Evolutionary conservation across 1,140 invertebrate genomes (phyloP).

Genomic region (Zaprionus tsacasi): DNA sequence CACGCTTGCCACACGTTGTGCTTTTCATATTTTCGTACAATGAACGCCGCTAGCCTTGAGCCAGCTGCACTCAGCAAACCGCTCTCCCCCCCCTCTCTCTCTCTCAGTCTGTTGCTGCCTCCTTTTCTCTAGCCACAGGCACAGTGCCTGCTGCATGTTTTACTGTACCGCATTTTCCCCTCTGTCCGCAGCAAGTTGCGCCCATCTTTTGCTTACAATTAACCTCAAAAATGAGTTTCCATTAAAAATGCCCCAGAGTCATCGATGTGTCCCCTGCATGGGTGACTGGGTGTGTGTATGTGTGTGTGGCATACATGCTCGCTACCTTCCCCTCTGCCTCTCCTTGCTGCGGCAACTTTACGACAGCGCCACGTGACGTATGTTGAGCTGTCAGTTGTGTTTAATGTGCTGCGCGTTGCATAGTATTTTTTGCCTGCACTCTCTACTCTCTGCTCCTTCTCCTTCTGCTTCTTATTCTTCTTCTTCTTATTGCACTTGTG

Average conservation of each 20-base stretch:
- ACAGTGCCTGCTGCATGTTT: constrained; percentile 25
- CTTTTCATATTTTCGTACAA: constrained; percentile 74
- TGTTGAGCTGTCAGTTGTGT: constrained; percentile 79
- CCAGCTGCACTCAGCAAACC: constrained; percentile 32
- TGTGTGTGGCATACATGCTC: constrained; percentile 25
- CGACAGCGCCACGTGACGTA: constrained; percentile 79
- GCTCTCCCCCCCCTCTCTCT: not conserved
- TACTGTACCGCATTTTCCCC: constrained; percentile 30
- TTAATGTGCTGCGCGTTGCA: constrained; percentile 71
- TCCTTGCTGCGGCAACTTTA: constrained; percentile 61
- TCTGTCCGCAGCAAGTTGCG: not conserved
- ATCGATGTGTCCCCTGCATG: constrained; percentile 56
- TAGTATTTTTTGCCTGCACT: constrained; percentile 32
- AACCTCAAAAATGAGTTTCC: constrained; percentile 84
- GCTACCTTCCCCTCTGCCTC: constrained; percentile 8
- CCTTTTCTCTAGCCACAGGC: not conserved
- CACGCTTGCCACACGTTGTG: constrained; percentile 49
- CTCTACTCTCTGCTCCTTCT: constrained; percentile 5
- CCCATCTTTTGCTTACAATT: constrained; percentile 80
- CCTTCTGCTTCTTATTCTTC: constrained; percentile 14
- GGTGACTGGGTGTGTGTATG: constrained; percentile 21
- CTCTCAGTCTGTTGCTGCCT: too few relatives aligned
- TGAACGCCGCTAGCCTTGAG: constrained; percentile 61
- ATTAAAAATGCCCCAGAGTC: constrained; percentile 83
- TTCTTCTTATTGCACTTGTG: constrained; percentile 13